A percentile compares a stretch with the other conserved stretches of the same genome.
phyloP scores from a whole-genome alignment of 2,113 vertebrate genomes.

The Centrocercus urophasianus region DNA sequence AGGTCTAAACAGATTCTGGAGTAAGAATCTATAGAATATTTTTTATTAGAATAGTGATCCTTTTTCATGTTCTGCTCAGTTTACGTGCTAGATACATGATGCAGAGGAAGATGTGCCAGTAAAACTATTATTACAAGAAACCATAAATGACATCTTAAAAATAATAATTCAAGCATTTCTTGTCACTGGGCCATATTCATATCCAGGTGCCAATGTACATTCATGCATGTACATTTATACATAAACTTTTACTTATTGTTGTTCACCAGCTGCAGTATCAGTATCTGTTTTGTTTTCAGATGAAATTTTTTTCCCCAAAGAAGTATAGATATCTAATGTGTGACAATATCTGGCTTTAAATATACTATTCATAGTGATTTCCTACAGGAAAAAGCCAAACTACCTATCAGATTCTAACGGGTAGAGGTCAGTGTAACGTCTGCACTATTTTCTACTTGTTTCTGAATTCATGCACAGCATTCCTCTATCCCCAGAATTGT shows the following conservation, averaged over 20 bases:
- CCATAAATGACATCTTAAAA: background rate
- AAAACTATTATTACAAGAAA: background rate
- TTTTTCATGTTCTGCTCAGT: background rate
- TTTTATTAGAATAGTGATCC: background rate
- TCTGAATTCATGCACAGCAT: background rate
- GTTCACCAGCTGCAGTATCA: background rate
- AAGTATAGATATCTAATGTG: background rate
- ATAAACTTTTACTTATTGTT: background rate
- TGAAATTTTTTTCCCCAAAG: background rate
- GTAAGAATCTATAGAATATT: background rate
- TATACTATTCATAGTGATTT: background rate
- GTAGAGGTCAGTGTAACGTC: conserved; percentile 5
- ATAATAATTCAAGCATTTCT: background rate
- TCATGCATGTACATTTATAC: background rate
- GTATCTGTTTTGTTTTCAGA: background rate
- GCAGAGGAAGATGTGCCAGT: background rate
- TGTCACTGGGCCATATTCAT: background rate
- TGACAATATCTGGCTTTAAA: background rate
- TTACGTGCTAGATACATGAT: background rate
- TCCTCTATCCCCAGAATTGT: background rate
- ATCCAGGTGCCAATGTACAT: background rate
- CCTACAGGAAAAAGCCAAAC: background rate
- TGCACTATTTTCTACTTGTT: conserved; percentile 22
- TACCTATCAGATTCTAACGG: background rate
- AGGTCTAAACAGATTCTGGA: background rate